phyloP scores from a whole-genome alignment of 2,797 vertebrate species.

The Smutsia temminckii region DNA sequence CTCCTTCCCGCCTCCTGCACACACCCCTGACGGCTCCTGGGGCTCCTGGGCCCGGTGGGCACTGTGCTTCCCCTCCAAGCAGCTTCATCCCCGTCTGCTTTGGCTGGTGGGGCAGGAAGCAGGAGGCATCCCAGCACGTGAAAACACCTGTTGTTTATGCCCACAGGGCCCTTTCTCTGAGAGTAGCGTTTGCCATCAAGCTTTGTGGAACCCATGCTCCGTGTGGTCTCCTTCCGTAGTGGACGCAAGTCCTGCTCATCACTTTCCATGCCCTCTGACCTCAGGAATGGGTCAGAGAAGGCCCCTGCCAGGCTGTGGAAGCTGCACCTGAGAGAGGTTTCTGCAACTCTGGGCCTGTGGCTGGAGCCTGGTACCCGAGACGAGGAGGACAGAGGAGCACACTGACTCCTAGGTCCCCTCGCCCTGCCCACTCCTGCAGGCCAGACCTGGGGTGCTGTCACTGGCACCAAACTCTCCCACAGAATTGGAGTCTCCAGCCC shows the following conservation, averaged over 20 bases:
- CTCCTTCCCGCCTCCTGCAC: not conserved
- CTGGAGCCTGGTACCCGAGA: rapidly evolving
- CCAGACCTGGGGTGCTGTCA: not conserved
- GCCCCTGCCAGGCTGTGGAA: not conserved
- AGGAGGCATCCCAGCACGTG: rapidly evolving
- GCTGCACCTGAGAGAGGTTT: not conserved
- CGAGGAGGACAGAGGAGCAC: not conserved
- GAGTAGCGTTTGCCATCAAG: not conserved
- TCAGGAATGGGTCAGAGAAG: not conserved
- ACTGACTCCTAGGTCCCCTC: too few relatives aligned
- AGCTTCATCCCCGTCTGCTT: too few relatives aligned
- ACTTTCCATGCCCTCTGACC: not conserved
- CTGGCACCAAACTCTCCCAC: rapidly evolving
- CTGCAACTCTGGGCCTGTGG: not conserved
- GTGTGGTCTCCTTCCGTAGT: rapidly evolving
- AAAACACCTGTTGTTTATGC: rapidly evolving
- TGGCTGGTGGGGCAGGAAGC: not conserved
- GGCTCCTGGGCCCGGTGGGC: not conserved
- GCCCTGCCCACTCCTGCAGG: not conserved
- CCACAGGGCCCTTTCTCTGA: not conserved
- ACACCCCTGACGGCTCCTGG: not conserved
- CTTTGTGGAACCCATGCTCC: not conserved
- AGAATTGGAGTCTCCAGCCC: rapidly evolving
- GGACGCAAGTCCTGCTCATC: not conserved
- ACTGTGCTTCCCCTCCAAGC: not conserved